Base-by-base conservation (phyloP, 2,888 invertebrate species). In the Temnothorax rugatulus region DNA sequence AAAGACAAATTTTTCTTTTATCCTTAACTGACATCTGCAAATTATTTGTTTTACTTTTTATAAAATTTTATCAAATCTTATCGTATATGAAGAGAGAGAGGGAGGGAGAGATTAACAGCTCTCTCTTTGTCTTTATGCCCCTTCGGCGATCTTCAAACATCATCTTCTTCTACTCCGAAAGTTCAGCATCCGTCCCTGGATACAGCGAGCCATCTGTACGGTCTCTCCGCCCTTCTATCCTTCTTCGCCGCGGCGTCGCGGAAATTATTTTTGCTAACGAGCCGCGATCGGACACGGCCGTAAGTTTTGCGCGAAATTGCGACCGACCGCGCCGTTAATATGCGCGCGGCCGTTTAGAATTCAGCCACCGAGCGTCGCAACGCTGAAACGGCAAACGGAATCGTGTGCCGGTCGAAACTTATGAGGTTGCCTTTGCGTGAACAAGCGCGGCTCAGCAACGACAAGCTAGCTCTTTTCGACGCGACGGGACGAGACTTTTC, bases 231-330 rank as follows among this genome's bases (percentile, higher is more conserved):
- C 64, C 18, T 9, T 73, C 64, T 61, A 15, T 44, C 59, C 52
- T 44, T 68, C 74, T 47, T 13, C 83, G 47, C 11, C 57, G n/a
- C 18, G 71, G n/a, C 74, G 82, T 41, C 71, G 57, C n/a, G 47
- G 47, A 83, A 88, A 90, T 90, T 90, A 90, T 90, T 90, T 90
- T 90, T 90, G 89, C 90, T 90, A 90, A 90, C 90, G 90, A 90
- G 90, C 83, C 86, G 84, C 86, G 89, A 89, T 89, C 83, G 83
- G 59, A 81, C 82, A 59, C 81, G 89, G 86, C 82, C 90, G 86
- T 90, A 90, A 88, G 90, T 90, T 88, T 84, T 76, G 82, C 84
- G 83, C 77, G 87, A 87, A 87, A 90, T 87, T 89, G 90, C 90
- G 84, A 81, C 83, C 85, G 82, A 84, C 82, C 86, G 83, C 83